phyloP scores from a whole-genome alignment of 2,888 invertebrate genomes.

The Caenorhabditis uteleia region DNA sequence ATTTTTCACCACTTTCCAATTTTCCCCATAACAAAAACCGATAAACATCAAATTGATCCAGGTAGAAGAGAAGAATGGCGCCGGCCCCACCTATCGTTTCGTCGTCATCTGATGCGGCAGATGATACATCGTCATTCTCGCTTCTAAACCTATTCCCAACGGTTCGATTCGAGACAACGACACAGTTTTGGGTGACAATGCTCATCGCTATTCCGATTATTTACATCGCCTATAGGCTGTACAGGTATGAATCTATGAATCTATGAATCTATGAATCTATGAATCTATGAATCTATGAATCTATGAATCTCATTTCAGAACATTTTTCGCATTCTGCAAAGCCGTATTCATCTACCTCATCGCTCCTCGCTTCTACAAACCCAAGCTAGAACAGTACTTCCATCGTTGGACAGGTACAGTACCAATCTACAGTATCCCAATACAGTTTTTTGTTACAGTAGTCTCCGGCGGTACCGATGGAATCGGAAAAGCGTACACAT shows the following conservation, averaged over 20 bases:
- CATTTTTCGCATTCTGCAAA: constrained; percentile 58
- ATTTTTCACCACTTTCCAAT: too few species aligned
- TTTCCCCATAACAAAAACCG: too few species aligned
- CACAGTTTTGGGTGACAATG: constrained; percentile 28
- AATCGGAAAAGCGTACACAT: constrained; percentile 63
- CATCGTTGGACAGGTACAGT: constrained; percentile 62
- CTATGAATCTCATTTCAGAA: constrained; percentile 38
- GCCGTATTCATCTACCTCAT: constrained; percentile 60
- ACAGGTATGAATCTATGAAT: constrained; percentile 26
- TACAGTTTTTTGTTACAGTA: constrained; percentile 35
- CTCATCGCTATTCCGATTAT: constrained; percentile 37
- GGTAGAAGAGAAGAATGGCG: constrained; percentile 33
- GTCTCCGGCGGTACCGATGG: constrained; percentile 66
- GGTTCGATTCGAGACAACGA: too few species aligned
- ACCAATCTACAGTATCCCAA: neutral
- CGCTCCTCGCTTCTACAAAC: constrained; percentile 59
- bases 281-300: neutral
- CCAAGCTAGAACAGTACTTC: constrained; percentile 52
- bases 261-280: neutral
- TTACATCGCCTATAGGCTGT: constrained; percentile 44
- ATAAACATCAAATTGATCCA: too few species aligned
- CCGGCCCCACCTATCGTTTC: constrained; percentile 18
- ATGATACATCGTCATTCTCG: constrained; percentile 7
- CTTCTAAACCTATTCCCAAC: neutral
- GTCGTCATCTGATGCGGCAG: constrained; percentile 7